A percentile compares a stretch with the other conserved stretches of the same genome.
These are phyloP conservation scores for Chaetops frenatus DNA, from an alignment of 2,113 vertebrate genomes.

Conservation along the genomic window DNA sequence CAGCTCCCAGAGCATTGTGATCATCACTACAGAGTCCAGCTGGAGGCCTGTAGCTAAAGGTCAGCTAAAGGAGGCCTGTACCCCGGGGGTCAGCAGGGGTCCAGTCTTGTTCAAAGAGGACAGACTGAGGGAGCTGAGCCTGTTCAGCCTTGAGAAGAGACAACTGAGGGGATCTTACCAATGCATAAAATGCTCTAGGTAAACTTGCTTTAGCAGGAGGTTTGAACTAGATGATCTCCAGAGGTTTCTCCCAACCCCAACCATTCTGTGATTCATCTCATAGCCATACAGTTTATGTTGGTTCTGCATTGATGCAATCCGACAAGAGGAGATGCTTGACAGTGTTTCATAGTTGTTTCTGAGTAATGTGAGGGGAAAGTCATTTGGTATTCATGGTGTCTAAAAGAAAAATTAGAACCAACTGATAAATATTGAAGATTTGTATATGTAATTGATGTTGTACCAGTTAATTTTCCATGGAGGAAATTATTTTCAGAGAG, in stretches of 20 bases:
- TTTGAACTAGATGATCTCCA: neutral
- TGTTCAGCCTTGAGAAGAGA: neutral
- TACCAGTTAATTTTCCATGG: neutral
- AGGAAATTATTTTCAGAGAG: neutral
- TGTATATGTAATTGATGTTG: neutral
- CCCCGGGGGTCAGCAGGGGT: neutral
- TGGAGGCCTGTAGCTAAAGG: neutral
- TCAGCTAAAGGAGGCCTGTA: too few relatives aligned
- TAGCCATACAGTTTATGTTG: neutral
- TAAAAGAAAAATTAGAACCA: neutral
- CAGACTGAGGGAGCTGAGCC: neutral
- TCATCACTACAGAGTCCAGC: neutral
- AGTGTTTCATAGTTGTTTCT: neutral
- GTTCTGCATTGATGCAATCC: neutral
- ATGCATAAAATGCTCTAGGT: neutral
- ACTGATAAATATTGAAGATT: neutral
- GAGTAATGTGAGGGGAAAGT: neutral
- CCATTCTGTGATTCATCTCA: neutral
- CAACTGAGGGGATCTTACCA: fast-evolving
- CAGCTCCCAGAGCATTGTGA: neutral
- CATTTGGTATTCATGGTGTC: neutral
- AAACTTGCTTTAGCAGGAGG: neutral
- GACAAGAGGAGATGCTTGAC: neutral
- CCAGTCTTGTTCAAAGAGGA: neutral
- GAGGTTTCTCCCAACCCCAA: neutral